Evolutionary conservation across 2,888 invertebrate genomes (phyloP).

Genomic region (Eutolmus rufibarbis): DNA sequence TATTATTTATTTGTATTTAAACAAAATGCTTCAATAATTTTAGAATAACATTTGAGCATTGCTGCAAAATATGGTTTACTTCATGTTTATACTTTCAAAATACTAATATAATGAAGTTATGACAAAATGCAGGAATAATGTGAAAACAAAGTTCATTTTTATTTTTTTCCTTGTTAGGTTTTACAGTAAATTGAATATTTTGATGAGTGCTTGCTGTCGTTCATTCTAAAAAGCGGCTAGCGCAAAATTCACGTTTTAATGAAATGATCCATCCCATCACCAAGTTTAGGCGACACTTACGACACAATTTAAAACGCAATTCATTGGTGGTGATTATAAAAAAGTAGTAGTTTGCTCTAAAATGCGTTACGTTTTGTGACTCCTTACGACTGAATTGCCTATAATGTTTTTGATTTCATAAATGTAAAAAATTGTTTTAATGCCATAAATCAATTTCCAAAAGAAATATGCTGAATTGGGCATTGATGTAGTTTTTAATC

Average conservation of each 20-base stretch:
- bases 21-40: not conserved
- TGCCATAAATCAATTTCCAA: not conserved
- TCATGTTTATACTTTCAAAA: not conserved
- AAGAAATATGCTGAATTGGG: not conserved
- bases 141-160: not conserved
- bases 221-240: not conserved
- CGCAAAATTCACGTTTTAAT: not conserved
- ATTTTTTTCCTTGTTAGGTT: not conserved
- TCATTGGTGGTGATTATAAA: too few relatives aligned
- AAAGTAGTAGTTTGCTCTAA: too few relatives aligned
- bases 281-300: too few relatives aligned
- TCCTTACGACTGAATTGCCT: not conserved
- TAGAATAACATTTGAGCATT: constrained; percentile 3
- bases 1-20: not conserved
- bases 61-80: not conserved
- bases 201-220: not conserved
- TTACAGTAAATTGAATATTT: not conserved
- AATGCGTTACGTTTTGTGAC: not conserved
- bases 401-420: not conserved
- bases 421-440: not conserved
- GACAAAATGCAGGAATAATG: not conserved
- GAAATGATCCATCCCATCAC: too few relatives aligned
- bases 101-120: not conserved
- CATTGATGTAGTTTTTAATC: not conserved
- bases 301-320: too few relatives aligned